phyloP scores from a whole-genome alignment of 2,113 vertebrate species.

The Xenotilapia leptura region DNA sequence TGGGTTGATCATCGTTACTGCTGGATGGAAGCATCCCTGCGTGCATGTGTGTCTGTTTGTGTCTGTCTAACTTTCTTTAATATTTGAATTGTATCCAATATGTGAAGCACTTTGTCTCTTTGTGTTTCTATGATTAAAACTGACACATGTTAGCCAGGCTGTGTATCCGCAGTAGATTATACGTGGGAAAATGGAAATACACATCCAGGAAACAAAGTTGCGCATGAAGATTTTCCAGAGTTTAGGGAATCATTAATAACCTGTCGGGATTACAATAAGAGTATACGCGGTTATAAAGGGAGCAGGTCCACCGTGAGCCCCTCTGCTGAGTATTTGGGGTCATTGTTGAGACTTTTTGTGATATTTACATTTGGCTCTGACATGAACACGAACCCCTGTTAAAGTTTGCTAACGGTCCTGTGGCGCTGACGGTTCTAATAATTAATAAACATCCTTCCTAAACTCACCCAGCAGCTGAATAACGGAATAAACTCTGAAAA shows the following conservation, averaged over 20 bases:
- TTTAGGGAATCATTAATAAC: rapidly evolving
- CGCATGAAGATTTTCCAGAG: not conserved
- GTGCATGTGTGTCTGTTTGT: rapidly evolving
- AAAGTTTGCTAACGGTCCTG: not conserved
- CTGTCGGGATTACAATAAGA: rapidly evolving
- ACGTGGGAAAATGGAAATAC: not conserved
- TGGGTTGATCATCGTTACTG: not conserved
- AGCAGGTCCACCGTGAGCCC: rapidly evolving
- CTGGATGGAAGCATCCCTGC: not conserved
- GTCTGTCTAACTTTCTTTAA: rapidly evolving
- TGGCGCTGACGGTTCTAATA: not conserved
- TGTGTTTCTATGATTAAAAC: not conserved
- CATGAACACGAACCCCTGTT: not conserved
- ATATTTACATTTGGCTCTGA: not conserved
- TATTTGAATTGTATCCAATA: rapidly evolving
- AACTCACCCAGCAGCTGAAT: not conserved
- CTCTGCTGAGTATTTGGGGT: not conserved
- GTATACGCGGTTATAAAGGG: rapidly evolving
- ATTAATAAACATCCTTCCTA: not conserved
- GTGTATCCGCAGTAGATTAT: not conserved
- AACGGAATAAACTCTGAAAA: not conserved
- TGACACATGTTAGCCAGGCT: rapidly evolving
- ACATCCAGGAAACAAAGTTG: rapidly evolving
- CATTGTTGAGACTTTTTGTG: not conserved
- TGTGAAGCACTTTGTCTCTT: rapidly evolving